Percentiles rank a stretch among this genome's conserved stretches.
These are phyloP conservation scores for Nemotelus pantherinus DNA, from an alignment of 2,888 invertebrate genomes.

Conservation along the genomic window DNA sequence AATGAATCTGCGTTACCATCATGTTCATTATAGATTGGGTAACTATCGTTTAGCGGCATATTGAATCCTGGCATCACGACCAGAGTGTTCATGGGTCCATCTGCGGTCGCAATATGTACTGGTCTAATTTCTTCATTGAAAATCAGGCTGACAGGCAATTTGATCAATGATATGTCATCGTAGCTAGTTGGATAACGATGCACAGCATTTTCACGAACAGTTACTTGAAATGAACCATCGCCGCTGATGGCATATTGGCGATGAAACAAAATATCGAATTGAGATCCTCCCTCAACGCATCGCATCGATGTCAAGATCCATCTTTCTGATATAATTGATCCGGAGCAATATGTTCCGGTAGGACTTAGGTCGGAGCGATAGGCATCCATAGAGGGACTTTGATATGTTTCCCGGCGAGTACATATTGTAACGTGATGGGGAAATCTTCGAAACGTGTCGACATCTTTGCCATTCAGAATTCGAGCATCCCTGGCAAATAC, in stretches of 20 bases:
- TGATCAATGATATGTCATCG: conserved; percentile 49
- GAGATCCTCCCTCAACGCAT: conserved; percentile 33
- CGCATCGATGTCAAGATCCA: conserved; percentile 47
- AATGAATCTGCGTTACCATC: conserved; percentile 15
- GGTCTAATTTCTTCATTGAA: conserved; percentile 24
- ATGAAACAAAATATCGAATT: conserved; percentile 10
- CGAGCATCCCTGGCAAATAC: background rate
- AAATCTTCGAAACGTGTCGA: conserved; percentile 48
- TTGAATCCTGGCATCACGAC: conserved; percentile 49
- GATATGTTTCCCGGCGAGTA: background rate
- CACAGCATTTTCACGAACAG: conserved; percentile 39
- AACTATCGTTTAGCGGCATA: background rate
- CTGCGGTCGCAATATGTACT: background rate
- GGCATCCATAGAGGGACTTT: no score
- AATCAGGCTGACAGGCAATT: conserved; percentile 39
- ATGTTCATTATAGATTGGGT: background rate
- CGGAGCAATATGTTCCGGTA: conserved; percentile 24
- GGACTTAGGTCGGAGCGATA: no score
- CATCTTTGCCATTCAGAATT: conserved; percentile 41
- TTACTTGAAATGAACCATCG: conserved; percentile 12
- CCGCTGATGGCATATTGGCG: background rate
- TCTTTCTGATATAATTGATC: conserved; percentile 45
- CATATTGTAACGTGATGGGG: conserved; percentile 48
- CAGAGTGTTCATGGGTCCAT: background rate
- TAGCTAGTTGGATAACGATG: conserved; percentile 46